phyloP scores from a whole-genome alignment of 2,113 vertebrate genomes.

The Elaphurus davidianus region DNA sequence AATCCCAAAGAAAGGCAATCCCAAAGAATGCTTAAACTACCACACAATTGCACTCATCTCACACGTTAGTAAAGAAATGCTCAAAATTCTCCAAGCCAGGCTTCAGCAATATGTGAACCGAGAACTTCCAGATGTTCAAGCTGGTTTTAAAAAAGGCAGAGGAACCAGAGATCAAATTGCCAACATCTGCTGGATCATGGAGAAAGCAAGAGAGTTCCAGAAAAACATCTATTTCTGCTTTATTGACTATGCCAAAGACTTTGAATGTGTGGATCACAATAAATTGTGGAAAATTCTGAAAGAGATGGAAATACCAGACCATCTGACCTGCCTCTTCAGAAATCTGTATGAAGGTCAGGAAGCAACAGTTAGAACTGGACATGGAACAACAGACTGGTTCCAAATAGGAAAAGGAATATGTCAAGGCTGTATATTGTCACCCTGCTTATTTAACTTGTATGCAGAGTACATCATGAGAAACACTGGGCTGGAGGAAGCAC shows the following conservation, averaged over 20 bases:
- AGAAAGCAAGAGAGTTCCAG: not conserved
- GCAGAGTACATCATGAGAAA: not conserved
- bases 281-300: not conserved
- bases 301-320: not conserved
- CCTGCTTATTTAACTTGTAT: not conserved
- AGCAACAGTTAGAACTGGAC: not conserved
- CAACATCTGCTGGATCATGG: rapidly evolving
- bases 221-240: not conserved
- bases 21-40: not conserved
- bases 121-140: not conserved
- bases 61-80: not conserved
- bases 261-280: not conserved
- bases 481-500: not conserved
- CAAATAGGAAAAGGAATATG: not conserved
- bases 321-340: not conserved
- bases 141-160: not conserved
- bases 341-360: not conserved
- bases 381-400: not conserved
- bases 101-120: not conserved
- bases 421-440: not conserved
- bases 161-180: not conserved
- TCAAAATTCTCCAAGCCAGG: not conserved
- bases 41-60: not conserved
- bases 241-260: not conserved
- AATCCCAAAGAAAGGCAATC: not conserved